Conservation (phyloP, 2,888 invertebrate genomes). For the Leptinotarsa haldemani region DNA sequence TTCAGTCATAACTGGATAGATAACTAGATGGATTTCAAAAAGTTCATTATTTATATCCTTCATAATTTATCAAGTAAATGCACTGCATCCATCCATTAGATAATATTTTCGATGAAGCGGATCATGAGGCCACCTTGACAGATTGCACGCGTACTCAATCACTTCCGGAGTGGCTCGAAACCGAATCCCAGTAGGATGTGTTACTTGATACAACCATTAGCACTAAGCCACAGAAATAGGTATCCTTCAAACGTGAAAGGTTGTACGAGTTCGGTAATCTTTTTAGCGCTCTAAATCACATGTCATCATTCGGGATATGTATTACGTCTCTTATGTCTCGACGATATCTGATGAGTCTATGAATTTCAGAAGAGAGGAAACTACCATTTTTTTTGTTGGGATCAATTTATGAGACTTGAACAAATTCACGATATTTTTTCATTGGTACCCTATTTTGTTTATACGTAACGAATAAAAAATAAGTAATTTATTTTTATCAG, state of each 20-base stretch:
- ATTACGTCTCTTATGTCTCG: not conserved
- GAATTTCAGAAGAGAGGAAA: not conserved
- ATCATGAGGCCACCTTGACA: slow-evolving; percentile 9
- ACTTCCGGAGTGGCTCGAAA: slow-evolving; percentile 32
- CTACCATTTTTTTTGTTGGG: not conserved
- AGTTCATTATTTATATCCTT: too few species aligned
- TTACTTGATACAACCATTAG: slow-evolving; percentile 37
- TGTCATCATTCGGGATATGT: slow-evolving; percentile 7
- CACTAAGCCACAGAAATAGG: slow-evolving; percentile 34
- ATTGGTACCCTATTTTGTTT: too few species aligned
- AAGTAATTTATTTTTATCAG: too few species aligned
- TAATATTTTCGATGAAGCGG: not conserved
- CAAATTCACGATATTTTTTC: too few species aligned
- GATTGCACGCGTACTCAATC: slow-evolving; percentile 24
- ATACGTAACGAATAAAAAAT: too few species aligned
- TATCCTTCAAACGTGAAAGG: slow-evolving; percentile 29
- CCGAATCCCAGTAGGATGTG: slow-evolving; percentile 35
- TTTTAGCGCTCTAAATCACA: slow-evolving; percentile 10
- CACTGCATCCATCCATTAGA: not conserved
- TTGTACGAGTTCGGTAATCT: slow-evolving; percentile 33
- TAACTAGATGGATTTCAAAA: too few species aligned
- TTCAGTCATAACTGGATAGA: too few species aligned
- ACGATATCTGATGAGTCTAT: not conserved
- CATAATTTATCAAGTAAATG: too few species aligned
- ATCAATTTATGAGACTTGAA: not conserved